phyloP scores from a whole-genome alignment of 2,113 vertebrate genomes.

The Saccopteryx bilineata region DNA sequence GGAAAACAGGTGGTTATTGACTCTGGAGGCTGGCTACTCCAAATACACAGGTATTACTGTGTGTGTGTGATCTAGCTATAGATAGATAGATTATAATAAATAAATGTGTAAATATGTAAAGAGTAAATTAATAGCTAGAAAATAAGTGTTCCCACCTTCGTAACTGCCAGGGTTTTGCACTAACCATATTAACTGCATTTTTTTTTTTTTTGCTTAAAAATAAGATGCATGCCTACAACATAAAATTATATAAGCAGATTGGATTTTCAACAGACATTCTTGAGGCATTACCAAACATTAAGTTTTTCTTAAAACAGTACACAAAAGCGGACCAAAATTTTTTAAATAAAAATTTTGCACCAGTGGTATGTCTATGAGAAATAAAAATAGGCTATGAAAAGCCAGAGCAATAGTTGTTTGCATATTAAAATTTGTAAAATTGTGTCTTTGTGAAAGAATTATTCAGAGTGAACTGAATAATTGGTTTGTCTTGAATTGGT shows the following conservation, averaged over 20 bases:
- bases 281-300: not conserved
- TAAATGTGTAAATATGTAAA: too few species aligned
- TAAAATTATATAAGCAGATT: conserved; percentile 25
- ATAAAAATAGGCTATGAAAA: not conserved
- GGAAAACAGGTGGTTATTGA: not conserved
- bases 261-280: not conserved
- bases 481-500: not conserved
- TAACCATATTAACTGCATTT: not conserved
- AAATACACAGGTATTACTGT: rapidly evolving
- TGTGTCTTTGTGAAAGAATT: not conserved
- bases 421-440: not conserved
- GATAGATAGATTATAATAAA: not conserved
- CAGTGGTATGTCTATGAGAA: not conserved
- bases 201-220: not conserved
- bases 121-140: not conserved
- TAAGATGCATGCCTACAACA: conserved; percentile 9
- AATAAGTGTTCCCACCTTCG: not conserved
- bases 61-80: not conserved
- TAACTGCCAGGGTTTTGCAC: not conserved
- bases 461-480: not conserved
- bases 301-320: not conserved
- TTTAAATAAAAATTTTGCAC: not conserved
- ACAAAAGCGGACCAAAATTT: not conserved
- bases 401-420: not conserved
- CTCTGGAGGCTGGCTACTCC: not conserved